Conservation (phyloP, 2,113 vertebrate species). For the Malurus elegans region DNA sequence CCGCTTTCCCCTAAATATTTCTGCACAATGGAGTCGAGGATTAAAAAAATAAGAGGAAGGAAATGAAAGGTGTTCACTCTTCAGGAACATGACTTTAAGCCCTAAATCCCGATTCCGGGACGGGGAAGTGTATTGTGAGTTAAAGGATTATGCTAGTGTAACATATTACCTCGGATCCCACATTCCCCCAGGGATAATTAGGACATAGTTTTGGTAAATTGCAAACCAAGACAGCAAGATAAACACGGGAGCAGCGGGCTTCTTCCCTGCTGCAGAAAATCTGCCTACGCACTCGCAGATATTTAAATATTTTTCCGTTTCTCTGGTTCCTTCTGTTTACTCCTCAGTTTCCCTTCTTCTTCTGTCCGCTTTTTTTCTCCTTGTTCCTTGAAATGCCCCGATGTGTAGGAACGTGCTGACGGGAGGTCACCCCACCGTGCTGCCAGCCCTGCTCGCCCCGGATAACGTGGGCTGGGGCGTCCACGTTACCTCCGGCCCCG, state of each 20-base stretch:
- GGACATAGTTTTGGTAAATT: slow-evolving; percentile 28
- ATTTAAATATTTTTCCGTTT: neutral
- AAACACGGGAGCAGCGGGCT: neutral
- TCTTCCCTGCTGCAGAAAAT: neutral
- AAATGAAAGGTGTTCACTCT: slow-evolving; percentile 53
- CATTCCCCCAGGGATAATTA: slow-evolving; percentile 50
- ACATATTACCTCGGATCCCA: slow-evolving; percentile 10
- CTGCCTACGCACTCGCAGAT: neutral
- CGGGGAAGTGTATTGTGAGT: slow-evolving; percentile 33
- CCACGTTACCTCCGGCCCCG: neutral
- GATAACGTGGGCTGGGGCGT: no score
- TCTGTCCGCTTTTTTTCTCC: neutral
- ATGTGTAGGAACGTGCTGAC: neutral
- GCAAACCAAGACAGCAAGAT: neutral
- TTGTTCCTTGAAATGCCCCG: neutral
- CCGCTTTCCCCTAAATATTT: neutral
- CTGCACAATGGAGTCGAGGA: slow-evolving; percentile 19
- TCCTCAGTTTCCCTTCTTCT: neutral
- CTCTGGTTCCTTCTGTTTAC: neutral
- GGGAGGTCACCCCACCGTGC: neutral
- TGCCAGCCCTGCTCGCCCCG: neutral
- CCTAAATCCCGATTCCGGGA: slow-evolving; percentile 40
- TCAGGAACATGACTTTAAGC: slow-evolving; percentile 47
- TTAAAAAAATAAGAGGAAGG: slow-evolving; percentile 38
- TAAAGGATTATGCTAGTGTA: slow-evolving; percentile 60